Conservation (phyloP, 53 echinoderm and acorn worm species). For the Paracentrotus lividus region DNA sequence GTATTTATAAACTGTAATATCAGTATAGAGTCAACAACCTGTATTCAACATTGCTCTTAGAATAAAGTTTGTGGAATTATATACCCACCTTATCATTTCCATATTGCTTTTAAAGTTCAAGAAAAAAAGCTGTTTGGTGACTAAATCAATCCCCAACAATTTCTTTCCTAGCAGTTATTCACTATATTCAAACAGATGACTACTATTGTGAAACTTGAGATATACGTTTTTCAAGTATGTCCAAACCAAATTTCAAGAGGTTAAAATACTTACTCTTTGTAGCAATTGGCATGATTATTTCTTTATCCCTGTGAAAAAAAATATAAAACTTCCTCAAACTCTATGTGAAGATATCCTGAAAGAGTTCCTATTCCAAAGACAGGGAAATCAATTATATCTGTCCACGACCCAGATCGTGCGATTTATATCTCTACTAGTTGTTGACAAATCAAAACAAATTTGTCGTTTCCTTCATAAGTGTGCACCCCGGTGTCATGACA, state of each 20-base stretch:
- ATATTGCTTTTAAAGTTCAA: neutral
- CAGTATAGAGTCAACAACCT: too few relatives aligned
- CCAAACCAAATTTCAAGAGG: too few relatives aligned
- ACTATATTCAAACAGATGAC: neutral
- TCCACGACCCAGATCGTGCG: neutral
- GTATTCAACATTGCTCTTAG: neutral
- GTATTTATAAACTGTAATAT: too few relatives aligned
- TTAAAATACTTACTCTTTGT: constrained; percentile 41
- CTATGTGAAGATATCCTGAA: neutral
- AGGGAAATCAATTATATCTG: constrained; percentile 17
- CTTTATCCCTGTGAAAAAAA: neutral
- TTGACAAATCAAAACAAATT: constrained; percentile 27
- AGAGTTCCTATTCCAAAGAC: neutral
- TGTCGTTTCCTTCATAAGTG: constrained; percentile 2
- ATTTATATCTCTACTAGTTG: neutral
- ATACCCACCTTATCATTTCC: neutral
- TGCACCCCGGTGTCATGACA: neutral
- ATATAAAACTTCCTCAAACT: neutral
- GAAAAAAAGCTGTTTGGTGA: neutral
- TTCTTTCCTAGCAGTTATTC: neutral
- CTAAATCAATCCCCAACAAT: neutral
- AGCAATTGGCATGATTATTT: constrained; percentile 23
- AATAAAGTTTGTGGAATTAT: neutral
- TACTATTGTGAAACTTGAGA: too few relatives aligned
- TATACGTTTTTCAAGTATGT: too few relatives aligned